These are phyloP conservation scores for Ariopsis seemanni DNA, from an alignment of 2,113 vertebrate genomes.

Conservation along the genomic window DNA sequence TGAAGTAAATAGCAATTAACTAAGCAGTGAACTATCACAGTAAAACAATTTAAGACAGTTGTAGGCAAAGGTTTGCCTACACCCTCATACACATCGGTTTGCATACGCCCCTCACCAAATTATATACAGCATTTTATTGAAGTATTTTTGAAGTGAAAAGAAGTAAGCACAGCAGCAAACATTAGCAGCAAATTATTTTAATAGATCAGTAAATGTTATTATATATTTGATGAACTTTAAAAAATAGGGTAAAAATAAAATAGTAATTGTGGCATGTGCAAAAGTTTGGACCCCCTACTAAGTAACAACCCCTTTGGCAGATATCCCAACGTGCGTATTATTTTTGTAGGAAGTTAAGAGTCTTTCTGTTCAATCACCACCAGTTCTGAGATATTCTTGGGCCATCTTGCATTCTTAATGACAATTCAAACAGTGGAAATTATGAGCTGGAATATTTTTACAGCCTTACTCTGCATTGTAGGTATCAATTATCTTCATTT, in stretches of 20 bases:
- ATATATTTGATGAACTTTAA: neutral
- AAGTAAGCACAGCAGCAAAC: neutral
- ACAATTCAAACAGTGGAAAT: slow-evolving; percentile 2
- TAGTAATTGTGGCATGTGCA: neutral
- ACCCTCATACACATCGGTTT: too few relatives aligned
- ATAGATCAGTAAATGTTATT: too few relatives aligned
- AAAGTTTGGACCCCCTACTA: neutral
- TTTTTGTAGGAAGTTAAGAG: neutral
- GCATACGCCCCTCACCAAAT: neutral
- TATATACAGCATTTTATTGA: neutral
- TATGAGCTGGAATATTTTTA: neutral
- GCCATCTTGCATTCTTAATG: neutral
- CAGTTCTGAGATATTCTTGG: neutral
- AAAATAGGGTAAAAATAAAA: neutral
- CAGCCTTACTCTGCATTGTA: neutral
- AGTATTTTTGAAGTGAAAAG: neutral
- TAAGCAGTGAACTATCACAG: too few relatives aligned
- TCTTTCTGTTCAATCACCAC: neutral
- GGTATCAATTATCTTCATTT: slow-evolving; percentile 3
- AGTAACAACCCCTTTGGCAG: neutral
- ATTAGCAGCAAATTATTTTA: neutral
- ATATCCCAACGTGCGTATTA: neutral
- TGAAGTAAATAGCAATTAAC: too few relatives aligned
- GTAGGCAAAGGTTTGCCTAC: neutral
- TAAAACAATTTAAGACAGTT: neutral